Base-by-base conservation (phyloP, 2,113 vertebrate genomes). In the Catagonus wagneri region DNA sequence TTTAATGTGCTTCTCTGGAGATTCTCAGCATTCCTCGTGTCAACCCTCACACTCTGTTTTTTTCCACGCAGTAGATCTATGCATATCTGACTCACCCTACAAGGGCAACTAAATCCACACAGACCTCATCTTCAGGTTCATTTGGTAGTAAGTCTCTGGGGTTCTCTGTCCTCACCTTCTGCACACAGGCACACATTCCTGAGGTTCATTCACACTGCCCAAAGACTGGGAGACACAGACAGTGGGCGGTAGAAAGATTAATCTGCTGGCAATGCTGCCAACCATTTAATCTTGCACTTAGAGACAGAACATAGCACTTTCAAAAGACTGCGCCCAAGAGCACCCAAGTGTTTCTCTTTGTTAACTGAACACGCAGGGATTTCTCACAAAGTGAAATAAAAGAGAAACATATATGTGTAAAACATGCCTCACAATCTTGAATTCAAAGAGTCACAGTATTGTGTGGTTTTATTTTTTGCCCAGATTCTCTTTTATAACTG, bases 401-500 rank as follows among this genome's bases (percentile, higher is more conserved):
- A 79, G n/a, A 78, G 34, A 65, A 72, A 83, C 9, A 74, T 9
- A 3, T 2, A 23, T 22, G 1, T 69, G 6, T 60, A 63, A 93
- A 63, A 75, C 4, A 44, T 14, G 8, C 2, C 71, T 94, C 39
- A 89, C 0, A 50, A 60, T 83, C 22, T 69, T 87, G 36, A 94
- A 89, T 19, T 56, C 44, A 81, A 93, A 84, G 36, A 69, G 89
- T 86, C 61, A 87, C 0, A 65, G 20, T 14, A 54, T 32, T 68
- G 2, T 3, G 29, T 50, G 27, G 15, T 72, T 44, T 78, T 44
- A 44, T 75, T 95, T 84, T 50, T 29, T 36, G 91, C 23, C 16
- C 52, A 66, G n/a, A 79, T 94, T 93, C 63, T 65, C 20, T 94
- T 93, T 89, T 71, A 20, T 23, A 96, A 61, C 11, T 75, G 71